A percentile compares a stretch with the other conserved stretches of the same genome.
phyloP scores from a whole-genome alignment of 2,888 invertebrate genomes.

The Heliconius charithonia region DNA sequence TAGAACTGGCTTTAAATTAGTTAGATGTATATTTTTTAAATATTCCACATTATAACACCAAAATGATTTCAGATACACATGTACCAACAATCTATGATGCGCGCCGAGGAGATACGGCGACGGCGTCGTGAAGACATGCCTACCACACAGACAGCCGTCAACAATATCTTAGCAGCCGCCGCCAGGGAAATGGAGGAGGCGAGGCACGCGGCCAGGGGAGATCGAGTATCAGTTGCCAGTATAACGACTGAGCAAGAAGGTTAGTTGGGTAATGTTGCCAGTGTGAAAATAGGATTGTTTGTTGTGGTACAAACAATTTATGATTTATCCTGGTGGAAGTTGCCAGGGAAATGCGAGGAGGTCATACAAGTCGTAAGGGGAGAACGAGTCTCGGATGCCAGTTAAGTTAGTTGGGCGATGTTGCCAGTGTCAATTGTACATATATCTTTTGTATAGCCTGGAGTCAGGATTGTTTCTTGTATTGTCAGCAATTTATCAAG shows the following conservation, averaged over 20 bases:
- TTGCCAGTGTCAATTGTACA: background rate
- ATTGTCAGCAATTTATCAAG: too few species aligned
- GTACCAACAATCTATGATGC: slow-evolving; percentile 83
- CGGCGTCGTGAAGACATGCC: slow-evolving; percentile 75
- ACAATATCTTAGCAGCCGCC: slow-evolving; percentile 79
- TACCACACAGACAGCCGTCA: slow-evolving; percentile 76
- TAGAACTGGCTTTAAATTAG: background rate
- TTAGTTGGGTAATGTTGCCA: slow-evolving; percentile 52
- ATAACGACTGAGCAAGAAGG: slow-evolving; percentile 78
- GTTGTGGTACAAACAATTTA: background rate
- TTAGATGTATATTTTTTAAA: background rate
- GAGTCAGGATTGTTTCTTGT: too few species aligned
- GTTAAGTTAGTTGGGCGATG: background rate
- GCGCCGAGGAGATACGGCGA: slow-evolving; percentile 75
- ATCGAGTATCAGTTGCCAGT: slow-evolving; percentile 63
- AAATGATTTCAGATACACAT: slow-evolving; percentile 71
- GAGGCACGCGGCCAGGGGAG: slow-evolving; percentile 60
- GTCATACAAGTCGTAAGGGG: background rate
- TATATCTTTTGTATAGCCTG: background rate
- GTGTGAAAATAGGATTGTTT: background rate
- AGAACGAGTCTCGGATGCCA: too few species aligned
- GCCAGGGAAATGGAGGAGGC: slow-evolving; percentile 80
- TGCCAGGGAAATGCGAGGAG: background rate
- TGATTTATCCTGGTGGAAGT: background rate
- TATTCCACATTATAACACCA: background rate